These are phyloP conservation scores for Sula dactylatra DNA, from an alignment of 2,113 vertebrate genomes.

Conservation along the genomic window DNA sequence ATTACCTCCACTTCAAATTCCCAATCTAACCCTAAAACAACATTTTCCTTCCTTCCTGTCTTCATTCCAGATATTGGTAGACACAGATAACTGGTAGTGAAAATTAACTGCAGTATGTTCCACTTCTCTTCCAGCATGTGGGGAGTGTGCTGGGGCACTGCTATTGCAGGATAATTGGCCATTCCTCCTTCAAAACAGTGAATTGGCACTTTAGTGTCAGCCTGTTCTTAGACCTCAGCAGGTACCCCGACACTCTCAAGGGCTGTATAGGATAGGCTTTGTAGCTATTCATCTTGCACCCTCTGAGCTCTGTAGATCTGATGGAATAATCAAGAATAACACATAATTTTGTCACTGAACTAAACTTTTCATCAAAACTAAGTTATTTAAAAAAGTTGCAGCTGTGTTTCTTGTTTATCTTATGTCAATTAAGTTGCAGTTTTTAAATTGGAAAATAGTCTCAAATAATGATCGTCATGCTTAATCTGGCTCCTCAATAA, in stretches of 20 bases:
- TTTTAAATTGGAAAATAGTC: neutral
- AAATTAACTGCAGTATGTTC: neutral
- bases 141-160: neutral
- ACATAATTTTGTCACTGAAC: neutral
- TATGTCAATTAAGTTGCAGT: neutral
- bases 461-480: neutral
- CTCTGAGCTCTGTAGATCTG: neutral
- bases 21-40: neutral
- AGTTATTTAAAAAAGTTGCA: neutral
- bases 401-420: neutral
- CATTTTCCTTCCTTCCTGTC: neutral
- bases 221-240: neutral
- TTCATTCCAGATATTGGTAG: neutral
- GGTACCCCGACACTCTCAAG: neutral
- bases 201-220: neutral
- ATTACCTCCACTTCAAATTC: neutral
- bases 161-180: fast-evolving
- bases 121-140: neutral
- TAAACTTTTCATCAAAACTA: neutral
- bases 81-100: neutral
- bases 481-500: neutral
- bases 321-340: neutral
- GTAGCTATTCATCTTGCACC: neutral
- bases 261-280: neutral
- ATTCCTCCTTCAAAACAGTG: neutral